Percentiles rank a stretch among this genome's conserved stretches.
Evolutionary conservation across 2,888 invertebrate species (phyloP).

Genomic region (Diplazon laetatorius): DNA sequence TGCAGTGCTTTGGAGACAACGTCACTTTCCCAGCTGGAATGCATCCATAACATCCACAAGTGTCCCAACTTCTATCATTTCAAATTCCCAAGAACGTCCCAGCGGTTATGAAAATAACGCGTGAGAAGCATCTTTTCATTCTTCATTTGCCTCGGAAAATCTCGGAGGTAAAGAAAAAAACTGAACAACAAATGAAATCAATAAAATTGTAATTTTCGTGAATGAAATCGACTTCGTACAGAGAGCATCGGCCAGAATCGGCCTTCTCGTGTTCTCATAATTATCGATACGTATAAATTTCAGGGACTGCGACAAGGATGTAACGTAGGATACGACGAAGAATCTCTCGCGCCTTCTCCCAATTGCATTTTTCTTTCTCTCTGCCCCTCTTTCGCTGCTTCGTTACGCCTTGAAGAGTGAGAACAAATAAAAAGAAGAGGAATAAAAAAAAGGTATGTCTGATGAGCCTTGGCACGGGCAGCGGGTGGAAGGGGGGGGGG

Average conservation of each 20-base stretch:
- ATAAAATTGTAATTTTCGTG: conserved; percentile 41
- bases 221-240: conserved; percentile 3
- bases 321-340: conserved; percentile 39
- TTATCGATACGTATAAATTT: conserved; percentile 36
- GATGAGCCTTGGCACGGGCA: conserved; percentile 40
- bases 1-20: conserved; percentile 32
- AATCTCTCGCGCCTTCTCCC: conserved; percentile 6
- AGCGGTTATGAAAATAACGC: not conserved
- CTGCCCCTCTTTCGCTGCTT: conserved; percentile 23
- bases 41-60: not conserved
- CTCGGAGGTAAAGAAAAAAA: not conserved
- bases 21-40: conserved; percentile 1
- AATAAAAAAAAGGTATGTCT: conserved; percentile 18
- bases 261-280: not conserved
- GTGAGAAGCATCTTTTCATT: not conserved
- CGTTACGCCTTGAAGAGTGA: conserved; percentile 10
- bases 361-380: conserved; percentile 12
- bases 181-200: conserved; percentile 7
- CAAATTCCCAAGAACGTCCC: not conserved
- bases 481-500: conserved; percentile 40
- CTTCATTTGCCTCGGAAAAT: not conserved
- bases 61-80: not conserved
- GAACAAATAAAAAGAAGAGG: conserved; percentile 1
- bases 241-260: not conserved
- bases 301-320: conserved; percentile 42